These are phyloP conservation scores for Megalops cyprinoides DNA, from an alignment of 2,797 vertebrate genomes.

Conservation along the genomic window DNA sequence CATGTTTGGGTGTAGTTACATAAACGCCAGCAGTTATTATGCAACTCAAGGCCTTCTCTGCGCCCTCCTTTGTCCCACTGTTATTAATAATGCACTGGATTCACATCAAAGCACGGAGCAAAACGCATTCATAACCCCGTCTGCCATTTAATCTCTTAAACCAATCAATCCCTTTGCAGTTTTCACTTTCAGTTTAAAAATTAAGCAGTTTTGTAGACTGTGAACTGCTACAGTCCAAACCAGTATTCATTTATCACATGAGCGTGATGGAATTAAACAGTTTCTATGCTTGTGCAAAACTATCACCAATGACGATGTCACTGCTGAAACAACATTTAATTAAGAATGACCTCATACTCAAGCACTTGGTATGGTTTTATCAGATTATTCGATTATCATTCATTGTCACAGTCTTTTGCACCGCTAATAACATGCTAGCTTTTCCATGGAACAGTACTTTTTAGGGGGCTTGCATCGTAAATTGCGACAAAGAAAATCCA, in stretches of 20 bases:
- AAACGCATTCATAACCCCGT: background rate
- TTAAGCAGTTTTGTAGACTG: background rate
- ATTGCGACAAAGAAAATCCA: background rate
- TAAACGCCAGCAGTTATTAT: background rate
- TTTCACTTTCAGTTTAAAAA: background rate
- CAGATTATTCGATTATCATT: background rate
- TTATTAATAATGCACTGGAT: conserved; percentile 2
- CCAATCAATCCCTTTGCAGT: background rate
- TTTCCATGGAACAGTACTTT: background rate
- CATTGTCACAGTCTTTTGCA: background rate
- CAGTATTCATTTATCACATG: background rate
- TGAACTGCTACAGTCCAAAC: background rate
- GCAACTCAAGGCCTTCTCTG: background rate
- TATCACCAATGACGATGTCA: background rate
- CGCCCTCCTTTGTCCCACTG: background rate
- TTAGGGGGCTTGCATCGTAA: background rate
- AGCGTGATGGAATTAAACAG: background rate
- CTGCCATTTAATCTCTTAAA: background rate
- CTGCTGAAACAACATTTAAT: background rate
- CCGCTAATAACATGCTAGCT: background rate
- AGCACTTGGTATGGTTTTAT: background rate
- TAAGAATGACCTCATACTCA: background rate
- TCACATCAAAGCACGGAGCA: background rate
- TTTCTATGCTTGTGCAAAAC: no score
- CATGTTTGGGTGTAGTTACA: conserved; percentile 14